Percentiles rank a stretch among this genome's conserved stretches.
These are phyloP conservation scores for Hyles vespertilio DNA, from an alignment of 1,140 invertebrate species.

Conservation along the genomic window DNA sequence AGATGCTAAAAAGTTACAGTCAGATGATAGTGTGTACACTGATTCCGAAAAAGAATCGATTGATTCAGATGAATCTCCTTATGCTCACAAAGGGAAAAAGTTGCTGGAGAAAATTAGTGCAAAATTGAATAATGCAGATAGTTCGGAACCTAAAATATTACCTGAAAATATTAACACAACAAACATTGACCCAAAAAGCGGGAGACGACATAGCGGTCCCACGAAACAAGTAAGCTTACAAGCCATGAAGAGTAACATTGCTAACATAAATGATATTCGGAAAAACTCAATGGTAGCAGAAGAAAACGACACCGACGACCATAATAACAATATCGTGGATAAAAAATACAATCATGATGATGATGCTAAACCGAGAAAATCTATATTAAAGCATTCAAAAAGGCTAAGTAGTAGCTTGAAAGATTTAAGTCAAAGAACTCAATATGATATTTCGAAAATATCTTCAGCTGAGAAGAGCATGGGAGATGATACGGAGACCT, in stretches of 20 bases:
- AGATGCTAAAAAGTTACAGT: conserved; percentile 25
- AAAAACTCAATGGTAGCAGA: conserved; percentile 25
- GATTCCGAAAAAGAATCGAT: conserved; percentile 66
- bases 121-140: conserved; percentile 24
- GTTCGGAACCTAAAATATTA: conserved; percentile 2
- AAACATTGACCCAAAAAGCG: conserved; percentile 13
- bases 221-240: conserved; percentile 33
- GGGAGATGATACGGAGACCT: conserved; percentile 76
- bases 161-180: conserved; percentile 11
- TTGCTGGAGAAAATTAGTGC: conserved; percentile 40
- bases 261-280: conserved; percentile 28
- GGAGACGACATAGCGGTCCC: conserved; percentile 40
- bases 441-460: conserved; percentile 27
- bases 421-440: background rate
- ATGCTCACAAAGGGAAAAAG: conserved; percentile 35
- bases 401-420: conserved; percentile 40
- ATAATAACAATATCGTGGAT: conserved; percentile 9
- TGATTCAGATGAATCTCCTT: conserved; percentile 51
- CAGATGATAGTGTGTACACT: conserved; percentile 58
- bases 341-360: conserved; percentile 14
- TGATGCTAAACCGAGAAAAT: conserved; percentile 47
- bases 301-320: conserved; percentile 17
- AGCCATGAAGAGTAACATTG: conserved; percentile 33
- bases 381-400: conserved; percentile 56
- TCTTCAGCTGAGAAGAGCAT: conserved; percentile 39